Base-by-base conservation (phyloP, 2,888 invertebrate genomes). In the Rotaria macrura region DNA sequence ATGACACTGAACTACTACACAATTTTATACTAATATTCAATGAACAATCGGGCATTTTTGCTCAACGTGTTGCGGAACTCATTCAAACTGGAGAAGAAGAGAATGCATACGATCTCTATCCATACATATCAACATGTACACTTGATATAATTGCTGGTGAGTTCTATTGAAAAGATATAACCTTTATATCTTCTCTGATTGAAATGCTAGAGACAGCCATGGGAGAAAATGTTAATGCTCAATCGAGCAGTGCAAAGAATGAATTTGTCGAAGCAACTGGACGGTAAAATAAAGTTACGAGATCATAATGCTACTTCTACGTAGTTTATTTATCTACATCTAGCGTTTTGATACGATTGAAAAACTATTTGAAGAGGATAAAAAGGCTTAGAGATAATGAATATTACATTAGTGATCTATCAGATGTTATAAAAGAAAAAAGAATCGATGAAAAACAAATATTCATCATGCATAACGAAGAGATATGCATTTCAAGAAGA, bases 1-100 rank as follows among this genome's bases (percentile, higher is more conserved):
- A 95, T 90, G 40, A 79, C 25, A 79, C 74, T 43, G 4, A 79
- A 6, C 25, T 79, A 20, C 12, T 79, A 79, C 85, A 89, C 89
- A 84, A 90, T 91, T 86, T 89, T 89, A 83, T 89, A 90, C n/a
- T 87, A 91, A 54, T 87, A 91, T 23, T 89, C 89, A 85, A 87
- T 38, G 43, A 79, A 43, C 74, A 79, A 79, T 20, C 74, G 25
- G 4, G 10, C 12, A 9, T 65, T 5, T 29, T 65, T 65, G 65
- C 17, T 34, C 65, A 17, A 65, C 34, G 17, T 65, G 0, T 34
- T 17, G 65, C 1, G 0, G 29, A 65, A 65, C 34, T 10, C 17
- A 34, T 29, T 65, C 29, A 17, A 65, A 29, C 29, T 87, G 12
- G 88, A 92, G 85, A 65, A 29, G 17, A 65, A 65, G 65, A 3